Evolutionary conservation across 1,140 invertebrate species (phyloP).

Genomic region (Drosophila mojavensis): DNA sequence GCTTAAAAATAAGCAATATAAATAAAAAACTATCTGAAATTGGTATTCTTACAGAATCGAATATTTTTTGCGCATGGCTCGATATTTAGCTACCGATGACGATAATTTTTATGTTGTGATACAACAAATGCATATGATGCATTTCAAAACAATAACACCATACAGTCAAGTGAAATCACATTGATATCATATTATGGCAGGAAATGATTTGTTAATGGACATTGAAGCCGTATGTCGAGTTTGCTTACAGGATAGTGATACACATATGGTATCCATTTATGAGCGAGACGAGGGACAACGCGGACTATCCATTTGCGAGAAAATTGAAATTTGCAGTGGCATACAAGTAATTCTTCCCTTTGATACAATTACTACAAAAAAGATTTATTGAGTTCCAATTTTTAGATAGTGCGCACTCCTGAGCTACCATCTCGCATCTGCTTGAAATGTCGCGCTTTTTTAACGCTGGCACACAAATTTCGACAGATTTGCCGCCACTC

Average conservation of each 20-base stretch:
- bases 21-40: not conserved
- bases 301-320: slow-evolving; percentile 55
- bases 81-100: not conserved
- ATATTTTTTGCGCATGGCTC: not conserved
- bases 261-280: slow-evolving; percentile 72
- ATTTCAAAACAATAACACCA: slow-evolving; percentile 25
- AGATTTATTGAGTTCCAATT: not conserved
- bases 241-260: slow-evolving; percentile 71
- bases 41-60: not conserved
- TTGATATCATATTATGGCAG: slow-evolving; percentile 7
- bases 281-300: slow-evolving; percentile 44
- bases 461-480: slow-evolving; percentile 70
- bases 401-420: slow-evolving; percentile 50
- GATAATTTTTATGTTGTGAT: slow-evolving; percentile 11
- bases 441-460: slow-evolving; percentile 65
- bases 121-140: slow-evolving; percentile 9
- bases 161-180: not conserved
- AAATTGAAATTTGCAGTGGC: slow-evolving; percentile 73
- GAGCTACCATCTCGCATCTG: slow-evolving; percentile 69
- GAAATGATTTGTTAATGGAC: slow-evolving; percentile 43
- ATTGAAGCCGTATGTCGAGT: slow-evolving; percentile 61
- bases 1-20: no score
- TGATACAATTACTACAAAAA: not conserved
- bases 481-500: slow-evolving; percentile 74
- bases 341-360: slow-evolving; percentile 30